Percentiles rank a stretch among this genome's conserved stretches.
phyloP scores from a whole-genome alignment of 2,113 vertebrate species.

The Callospermophilus lateralis region DNA sequence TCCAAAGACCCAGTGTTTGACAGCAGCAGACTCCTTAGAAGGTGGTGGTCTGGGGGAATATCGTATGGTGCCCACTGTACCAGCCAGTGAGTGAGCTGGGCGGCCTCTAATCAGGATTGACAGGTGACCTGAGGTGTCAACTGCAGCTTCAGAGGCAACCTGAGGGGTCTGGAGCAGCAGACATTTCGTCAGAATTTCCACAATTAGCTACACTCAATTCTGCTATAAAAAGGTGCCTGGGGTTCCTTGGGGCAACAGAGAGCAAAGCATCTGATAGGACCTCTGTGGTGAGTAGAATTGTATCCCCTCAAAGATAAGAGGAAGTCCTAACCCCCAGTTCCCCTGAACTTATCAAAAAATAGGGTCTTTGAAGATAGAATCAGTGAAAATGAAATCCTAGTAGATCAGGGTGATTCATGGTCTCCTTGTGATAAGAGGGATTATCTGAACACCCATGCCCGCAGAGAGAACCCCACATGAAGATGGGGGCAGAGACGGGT shows the following conservation, averaged over 20 bases:
- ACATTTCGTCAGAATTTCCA: constrained; percentile 64
- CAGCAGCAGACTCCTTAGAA: too few species aligned
- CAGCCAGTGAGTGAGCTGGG: accelerated
- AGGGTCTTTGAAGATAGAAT: neutral
- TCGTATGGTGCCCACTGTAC: accelerated
- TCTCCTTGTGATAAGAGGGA: neutral
- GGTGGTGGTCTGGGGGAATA: neutral
- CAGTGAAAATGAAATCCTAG: neutral
- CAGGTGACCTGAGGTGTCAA: neutral
- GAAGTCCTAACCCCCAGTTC: neutral
- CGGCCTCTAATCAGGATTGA: neutral
- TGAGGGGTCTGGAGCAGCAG: constrained; percentile 33
- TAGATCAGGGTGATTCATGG: too few species aligned
- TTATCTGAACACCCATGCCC: accelerated
- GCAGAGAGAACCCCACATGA: neutral
- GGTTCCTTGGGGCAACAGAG: neutral
- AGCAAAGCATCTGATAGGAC: accelerated
- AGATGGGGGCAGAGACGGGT: neutral
- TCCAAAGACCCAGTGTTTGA: accelerated
- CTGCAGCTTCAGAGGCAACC: neutral
- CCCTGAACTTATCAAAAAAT: neutral
- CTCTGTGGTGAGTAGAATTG: neutral
- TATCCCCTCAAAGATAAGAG: neutral
- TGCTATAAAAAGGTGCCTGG: constrained; percentile 68
- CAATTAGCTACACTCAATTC: constrained; percentile 65